Evolutionary conservation across 2,113 vertebrate genomes (phyloP), one percentile per base, ranked within the genome.

Genomic region (Kryptolebias marmoratus): DNA sequence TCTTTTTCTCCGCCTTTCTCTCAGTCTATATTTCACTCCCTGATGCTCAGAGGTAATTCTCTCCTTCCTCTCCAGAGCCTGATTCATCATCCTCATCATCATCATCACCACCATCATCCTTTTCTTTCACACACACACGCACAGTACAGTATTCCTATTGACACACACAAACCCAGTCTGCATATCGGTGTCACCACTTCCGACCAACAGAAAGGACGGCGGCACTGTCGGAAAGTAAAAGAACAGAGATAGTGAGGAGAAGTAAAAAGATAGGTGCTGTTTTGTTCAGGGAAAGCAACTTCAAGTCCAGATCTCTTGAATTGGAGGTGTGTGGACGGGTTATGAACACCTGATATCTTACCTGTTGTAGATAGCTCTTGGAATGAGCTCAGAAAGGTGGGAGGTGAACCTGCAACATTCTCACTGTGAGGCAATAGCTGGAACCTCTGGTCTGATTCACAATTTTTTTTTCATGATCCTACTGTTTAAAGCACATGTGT

Each of bases 1-100:
- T 76, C 70, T 63, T 67, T 42, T 66, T 69, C 67, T 44, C 56
- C 62, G 50, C 57, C 56, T 64, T 45, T 77, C 75, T 75, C 52
- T 54, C 44, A 47, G 2, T 86, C 80, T 91, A 27, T 49, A 60
- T 85, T 83, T 81, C 76, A 68, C 74, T 92, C 85, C 83, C 83
- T 88, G 39, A 8, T 83, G 82, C 86, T 84, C 87, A 84, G 80
- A 89, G 73, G 87, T 85, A 89, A 90, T 88, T 90, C 88, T 88
- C 75, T 73, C 67, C 71, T 71, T 76, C 64, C 77, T 82, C 85
- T 89, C 83, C 12, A 1, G 82, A 88, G 88, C 68, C 68, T 75
- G 90, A 77, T 77, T 85, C 85, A 87, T 89, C 88, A 83, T 86
- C 79, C 70, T 78, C 76, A 59, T 54, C 68, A 13, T 73, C 60